Conservation (phyloP, 2,113 vertebrate genomes). For the Stigmatopora nigra region DNA sequence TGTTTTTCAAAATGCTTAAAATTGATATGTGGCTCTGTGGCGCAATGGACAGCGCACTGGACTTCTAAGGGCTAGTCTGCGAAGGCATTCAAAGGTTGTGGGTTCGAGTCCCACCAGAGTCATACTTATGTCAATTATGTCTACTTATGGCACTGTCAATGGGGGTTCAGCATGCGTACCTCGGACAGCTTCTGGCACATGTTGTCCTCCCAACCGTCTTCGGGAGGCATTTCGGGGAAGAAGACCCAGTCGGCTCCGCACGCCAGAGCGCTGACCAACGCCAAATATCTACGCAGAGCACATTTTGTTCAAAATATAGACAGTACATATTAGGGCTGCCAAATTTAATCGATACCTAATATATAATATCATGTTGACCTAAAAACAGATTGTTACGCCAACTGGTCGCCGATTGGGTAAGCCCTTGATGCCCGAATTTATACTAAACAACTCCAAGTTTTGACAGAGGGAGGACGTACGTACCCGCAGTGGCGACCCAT, state of each 20-base stretch:
- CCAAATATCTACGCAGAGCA: slow-evolving; percentile 77
- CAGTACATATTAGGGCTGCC: too few species aligned
- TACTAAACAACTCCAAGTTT: too few species aligned
- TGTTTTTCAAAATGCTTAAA: too few species aligned
- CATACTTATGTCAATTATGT: neutral
- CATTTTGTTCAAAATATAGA: neutral
- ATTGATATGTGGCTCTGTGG: too few species aligned
- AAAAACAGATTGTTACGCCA: too few species aligned
- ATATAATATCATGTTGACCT: too few species aligned
- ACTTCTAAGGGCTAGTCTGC: too few species aligned
- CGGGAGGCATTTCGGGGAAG: slow-evolving; percentile 91
- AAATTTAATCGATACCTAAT: too few species aligned
- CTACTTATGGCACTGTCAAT: too few species aligned
- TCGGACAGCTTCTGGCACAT: slow-evolving; percentile 84
- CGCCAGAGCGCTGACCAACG: slow-evolving; percentile 88
- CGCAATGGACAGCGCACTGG: too few species aligned
- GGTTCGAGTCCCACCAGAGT: slow-evolving; percentile 14
- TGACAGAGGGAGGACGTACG: neutral
- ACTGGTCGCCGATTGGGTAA: too few species aligned
- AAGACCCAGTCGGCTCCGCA: slow-evolving; percentile 97
- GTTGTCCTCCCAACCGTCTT: slow-evolving; percentile 87
- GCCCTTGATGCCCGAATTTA: too few species aligned
- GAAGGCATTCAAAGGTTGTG: neutral
- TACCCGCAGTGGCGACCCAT: slow-evolving; percentile 98
- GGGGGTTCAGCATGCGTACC: slow-evolving; percentile 28